Conservation (phyloP, 2,888 invertebrate species). For the Eugnorisma glareosa region DNA sequence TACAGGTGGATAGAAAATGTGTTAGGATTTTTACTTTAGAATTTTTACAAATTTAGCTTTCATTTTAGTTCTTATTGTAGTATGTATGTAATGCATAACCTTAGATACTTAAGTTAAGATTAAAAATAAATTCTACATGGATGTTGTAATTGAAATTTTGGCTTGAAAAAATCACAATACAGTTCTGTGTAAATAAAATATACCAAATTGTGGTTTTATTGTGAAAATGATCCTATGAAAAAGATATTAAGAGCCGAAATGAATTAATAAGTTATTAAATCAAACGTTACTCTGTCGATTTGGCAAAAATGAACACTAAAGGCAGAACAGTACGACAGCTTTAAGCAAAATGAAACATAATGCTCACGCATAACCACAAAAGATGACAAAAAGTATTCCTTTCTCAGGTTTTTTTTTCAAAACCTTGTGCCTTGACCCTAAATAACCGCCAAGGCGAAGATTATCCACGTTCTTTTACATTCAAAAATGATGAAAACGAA, state of each 20-base stretch:
- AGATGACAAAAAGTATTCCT: background rate
- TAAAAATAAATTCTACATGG: too few species aligned
- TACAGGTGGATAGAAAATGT: conserved; percentile 38
- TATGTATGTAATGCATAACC: too few species aligned
- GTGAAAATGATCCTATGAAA: too few species aligned
- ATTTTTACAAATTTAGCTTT: too few species aligned
- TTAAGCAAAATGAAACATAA: background rate
- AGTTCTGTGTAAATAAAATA: background rate
- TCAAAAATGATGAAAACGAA: background rate
- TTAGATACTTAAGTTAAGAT: too few species aligned
- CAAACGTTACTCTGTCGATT: background rate
- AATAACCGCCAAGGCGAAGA: background rate
- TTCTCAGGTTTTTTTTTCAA: background rate
- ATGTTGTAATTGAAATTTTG: too few species aligned
- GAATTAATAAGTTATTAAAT: background rate
- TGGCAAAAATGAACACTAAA: background rate
- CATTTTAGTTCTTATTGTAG: too few species aligned
- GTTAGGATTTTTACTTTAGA: background rate
- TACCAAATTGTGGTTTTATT: background rate
- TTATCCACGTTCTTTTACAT: background rate
- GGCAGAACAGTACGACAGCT: background rate
- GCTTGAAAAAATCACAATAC: too few species aligned
- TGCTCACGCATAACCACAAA: background rate
- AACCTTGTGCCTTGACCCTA: background rate
- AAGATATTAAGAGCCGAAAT: background rate